Evolutionary conservation across 2,888 invertebrate species (phyloP), one percentile per base, ranked within the genome.

Genomic region (Deroplatys truncata): DNA sequence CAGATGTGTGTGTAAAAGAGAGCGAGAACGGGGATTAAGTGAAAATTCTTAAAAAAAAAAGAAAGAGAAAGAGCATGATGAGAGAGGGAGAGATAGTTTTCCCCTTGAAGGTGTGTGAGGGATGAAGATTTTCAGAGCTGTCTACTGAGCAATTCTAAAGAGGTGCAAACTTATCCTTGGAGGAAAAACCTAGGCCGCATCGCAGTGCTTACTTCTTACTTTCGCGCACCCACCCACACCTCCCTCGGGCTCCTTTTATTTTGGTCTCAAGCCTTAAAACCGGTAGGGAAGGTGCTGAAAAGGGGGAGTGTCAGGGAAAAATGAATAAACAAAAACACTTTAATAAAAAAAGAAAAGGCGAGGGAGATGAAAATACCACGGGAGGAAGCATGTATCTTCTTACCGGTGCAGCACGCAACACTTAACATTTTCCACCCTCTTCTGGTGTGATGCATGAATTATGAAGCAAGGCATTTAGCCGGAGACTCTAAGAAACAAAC

Each of bases 321-420:
- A 89, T 89, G 89, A 89, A 89, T 89, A 89, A 89, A 89, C 89
- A 89, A 89, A 89, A 89, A 82, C 86, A 86, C 86, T 86, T 86
- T 86, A 86, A 86, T 86, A 86, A 86, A 86, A 86, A 28, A 28
- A 49, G 13, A 13, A 56, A 43, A 86, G 84, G 28, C 20, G 56
- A 28, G 16, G 56, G 56, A 72, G 56, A 72, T 72, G 56, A 72
- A 72, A 72, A 72, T 72, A 72, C 56, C 56, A 72, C 16, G 56
- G 25, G 56, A 72, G 56, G 56, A 72, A 72, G 56, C 25, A 72
- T 72, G 56, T 72, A 72, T 72, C 56, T 72, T 72, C 56, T 72
- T 72, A 72, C 56, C 56, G 20, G 56, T 72, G 56, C 56, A 72
- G 56, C 56, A 72, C 56, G 56, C 56, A 72, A 72, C 56, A 72